A percentile compares a stretch with the other conserved stretches of the same genome.
These are phyloP conservation scores for Agriotes lineatus DNA, from an alignment of 2,888 invertebrate genomes.

Conservation along the genomic window DNA sequence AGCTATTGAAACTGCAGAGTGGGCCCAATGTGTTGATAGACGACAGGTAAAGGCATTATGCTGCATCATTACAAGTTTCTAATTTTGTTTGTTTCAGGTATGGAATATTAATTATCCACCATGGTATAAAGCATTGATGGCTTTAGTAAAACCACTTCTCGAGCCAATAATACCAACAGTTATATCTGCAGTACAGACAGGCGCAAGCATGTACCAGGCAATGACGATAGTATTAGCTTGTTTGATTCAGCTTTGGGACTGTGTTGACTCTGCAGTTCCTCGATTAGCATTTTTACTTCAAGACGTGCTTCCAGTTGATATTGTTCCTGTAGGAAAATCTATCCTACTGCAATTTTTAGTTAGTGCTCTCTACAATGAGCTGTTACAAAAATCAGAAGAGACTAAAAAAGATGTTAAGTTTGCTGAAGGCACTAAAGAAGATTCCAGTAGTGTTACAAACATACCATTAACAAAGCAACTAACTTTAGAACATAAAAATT, in stretches of 20 bases:
- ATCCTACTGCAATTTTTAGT: constrained; percentile 80
- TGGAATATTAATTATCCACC: constrained; percentile 86
- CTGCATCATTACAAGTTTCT: too few relatives aligned
- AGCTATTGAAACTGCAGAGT: constrained; percentile 71
- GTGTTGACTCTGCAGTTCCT: constrained; percentile 73
- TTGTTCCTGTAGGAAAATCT: constrained; percentile 78
- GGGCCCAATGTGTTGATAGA: constrained; percentile 82
- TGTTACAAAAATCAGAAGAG: constrained; percentile 69
- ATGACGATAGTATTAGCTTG: constrained; percentile 81
- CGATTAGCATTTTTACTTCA: constrained; percentile 71
- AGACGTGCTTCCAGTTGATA: constrained; percentile 77
- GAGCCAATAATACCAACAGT: constrained; percentile 76
- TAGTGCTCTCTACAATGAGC: constrained; percentile 77
- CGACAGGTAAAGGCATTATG: too few relatives aligned
- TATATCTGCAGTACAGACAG: constrained; percentile 78
- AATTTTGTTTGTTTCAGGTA: constrained; percentile 73
- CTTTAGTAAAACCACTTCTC: constrained; percentile 73
- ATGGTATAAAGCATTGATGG: constrained; percentile 81
- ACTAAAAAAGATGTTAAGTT: constrained; percentile 53
- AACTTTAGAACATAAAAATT: constrained; percentile 46
- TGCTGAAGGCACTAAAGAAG: constrained; percentile 28
- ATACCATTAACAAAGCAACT: constrained; percentile 24
- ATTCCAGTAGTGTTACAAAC: constrained; percentile 1
- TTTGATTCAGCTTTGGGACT: constrained; percentile 77
- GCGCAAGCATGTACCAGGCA: constrained; percentile 85